Conservation (phyloP, 2,113 vertebrate genomes). For the Girardinichthys multiradiatus region DNA sequence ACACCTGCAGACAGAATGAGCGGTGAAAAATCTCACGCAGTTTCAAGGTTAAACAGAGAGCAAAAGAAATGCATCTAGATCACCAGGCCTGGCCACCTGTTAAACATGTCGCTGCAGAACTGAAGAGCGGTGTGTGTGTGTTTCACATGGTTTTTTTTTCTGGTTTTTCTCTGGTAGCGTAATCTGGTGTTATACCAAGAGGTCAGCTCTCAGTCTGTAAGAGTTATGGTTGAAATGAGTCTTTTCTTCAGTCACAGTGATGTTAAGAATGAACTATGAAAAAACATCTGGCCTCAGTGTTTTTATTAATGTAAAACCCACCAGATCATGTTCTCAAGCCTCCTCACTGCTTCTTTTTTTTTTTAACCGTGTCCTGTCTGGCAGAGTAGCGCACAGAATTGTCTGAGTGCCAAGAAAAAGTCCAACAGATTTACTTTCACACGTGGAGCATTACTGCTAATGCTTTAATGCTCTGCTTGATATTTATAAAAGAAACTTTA, state of each 20-base stretch:
- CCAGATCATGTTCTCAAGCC: not conserved
- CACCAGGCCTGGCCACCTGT: no score
- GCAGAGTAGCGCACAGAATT: no score
- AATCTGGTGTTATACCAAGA: not conserved
- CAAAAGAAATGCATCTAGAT: not conserved
- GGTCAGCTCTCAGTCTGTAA: not conserved
- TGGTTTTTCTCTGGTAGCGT: constrained; percentile 20
- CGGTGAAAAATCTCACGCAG: not conserved
- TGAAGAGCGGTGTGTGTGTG: not conserved
- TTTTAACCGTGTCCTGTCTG: no score
- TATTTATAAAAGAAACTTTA: no score
- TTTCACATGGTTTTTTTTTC: constrained; percentile 41
- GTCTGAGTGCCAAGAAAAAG: no score
- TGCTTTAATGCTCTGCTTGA: no score
- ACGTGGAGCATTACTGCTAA: no score
- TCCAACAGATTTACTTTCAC: no score
- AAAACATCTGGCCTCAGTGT: not conserved
- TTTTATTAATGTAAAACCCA: not conserved
- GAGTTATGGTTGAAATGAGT: not conserved
- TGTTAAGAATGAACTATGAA: constrained; percentile 5
- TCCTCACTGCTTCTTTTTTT: no score
- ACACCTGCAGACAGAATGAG: constrained; percentile 81
- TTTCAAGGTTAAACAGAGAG: not conserved
- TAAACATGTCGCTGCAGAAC: not conserved
- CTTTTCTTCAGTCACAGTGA: constrained; percentile 1